phyloP scores from a whole-genome alignment of 2,888 invertebrate species.

The Troides helena region DNA sequence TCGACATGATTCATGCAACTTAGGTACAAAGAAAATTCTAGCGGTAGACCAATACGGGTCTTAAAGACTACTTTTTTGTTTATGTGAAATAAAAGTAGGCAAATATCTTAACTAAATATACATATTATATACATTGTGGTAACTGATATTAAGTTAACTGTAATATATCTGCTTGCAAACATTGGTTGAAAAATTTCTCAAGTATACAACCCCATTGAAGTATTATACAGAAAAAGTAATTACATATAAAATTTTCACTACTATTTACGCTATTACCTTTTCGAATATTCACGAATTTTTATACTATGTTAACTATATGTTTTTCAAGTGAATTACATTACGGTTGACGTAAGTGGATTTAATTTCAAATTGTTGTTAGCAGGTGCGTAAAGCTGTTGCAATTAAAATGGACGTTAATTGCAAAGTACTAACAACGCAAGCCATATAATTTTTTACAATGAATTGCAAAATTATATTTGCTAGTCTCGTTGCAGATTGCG shows the following conservation, averaged over 20 bases:
- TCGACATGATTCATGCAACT: no score
- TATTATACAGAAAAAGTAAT: neutral
- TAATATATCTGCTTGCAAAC: no score
- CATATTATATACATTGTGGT: no score
- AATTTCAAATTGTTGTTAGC: neutral
- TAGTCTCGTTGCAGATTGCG: neutral
- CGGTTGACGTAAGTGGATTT: neutral
- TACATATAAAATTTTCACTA: neutral
- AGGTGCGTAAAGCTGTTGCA: neutral
- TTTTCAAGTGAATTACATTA: neutral
- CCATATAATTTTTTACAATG: slow-evolving; percentile 10
- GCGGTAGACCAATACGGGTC: no score
- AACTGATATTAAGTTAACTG: no score
- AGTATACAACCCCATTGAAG: neutral
- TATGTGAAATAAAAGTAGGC: no score
- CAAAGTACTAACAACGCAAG: neutral
- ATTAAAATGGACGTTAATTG: neutral
- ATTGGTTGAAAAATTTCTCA: neutral
- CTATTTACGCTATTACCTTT: neutral
- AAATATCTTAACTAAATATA: no score
- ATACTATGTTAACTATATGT: neutral
- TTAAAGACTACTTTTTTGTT: no score
- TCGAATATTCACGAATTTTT: neutral
- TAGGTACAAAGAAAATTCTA: no score
- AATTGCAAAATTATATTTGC: slow-evolving; percentile 13